Conservation (phyloP, 1,140 invertebrate species). For the Penaeus indicus region DNA sequence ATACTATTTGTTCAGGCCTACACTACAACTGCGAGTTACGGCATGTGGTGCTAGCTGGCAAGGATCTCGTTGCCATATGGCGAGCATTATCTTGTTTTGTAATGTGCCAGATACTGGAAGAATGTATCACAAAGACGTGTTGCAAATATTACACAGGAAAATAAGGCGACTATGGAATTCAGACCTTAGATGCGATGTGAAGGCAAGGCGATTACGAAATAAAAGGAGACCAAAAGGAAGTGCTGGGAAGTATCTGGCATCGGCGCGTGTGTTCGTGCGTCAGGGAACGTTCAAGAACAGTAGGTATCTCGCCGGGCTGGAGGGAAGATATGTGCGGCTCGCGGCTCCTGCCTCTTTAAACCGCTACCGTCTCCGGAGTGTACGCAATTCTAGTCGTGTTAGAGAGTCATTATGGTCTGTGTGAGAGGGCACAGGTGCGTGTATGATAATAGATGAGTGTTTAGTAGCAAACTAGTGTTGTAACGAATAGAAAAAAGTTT, state of each 20-base stretch:
- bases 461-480: slow-evolving; percentile 32
- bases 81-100: background rate
- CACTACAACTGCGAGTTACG: slow-evolving; percentile 43
- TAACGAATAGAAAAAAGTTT: background rate
- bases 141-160: no score
- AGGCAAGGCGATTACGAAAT: no score
- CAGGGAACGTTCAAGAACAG: no score
- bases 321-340: slow-evolving; percentile 9
- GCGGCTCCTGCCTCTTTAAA: slow-evolving; percentile 16
- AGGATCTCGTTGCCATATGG: slow-evolving; percentile 28
- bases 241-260: no score
- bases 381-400: slow-evolving; percentile 33
- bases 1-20: slow-evolving; percentile 51
- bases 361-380: slow-evolving; percentile 32
- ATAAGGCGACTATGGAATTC: no score
- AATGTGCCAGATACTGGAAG: background rate
- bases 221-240: no score
- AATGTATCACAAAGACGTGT: no score
- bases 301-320: background rate
- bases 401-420: slow-evolving; percentile 54
- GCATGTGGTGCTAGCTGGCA: slow-evolving; percentile 39
- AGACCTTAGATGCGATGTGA: no score
- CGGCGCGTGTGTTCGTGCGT: no score
- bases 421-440: slow-evolving; percentile 53
- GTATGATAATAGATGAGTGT: slow-evolving; percentile 53